Percentiles rank a stretch among this genome's conserved stretches.
These are phyloP conservation scores for Novumbra hubbsi DNA, from an alignment of 2,797 vertebrate genomes.

Conservation along the genomic window DNA sequence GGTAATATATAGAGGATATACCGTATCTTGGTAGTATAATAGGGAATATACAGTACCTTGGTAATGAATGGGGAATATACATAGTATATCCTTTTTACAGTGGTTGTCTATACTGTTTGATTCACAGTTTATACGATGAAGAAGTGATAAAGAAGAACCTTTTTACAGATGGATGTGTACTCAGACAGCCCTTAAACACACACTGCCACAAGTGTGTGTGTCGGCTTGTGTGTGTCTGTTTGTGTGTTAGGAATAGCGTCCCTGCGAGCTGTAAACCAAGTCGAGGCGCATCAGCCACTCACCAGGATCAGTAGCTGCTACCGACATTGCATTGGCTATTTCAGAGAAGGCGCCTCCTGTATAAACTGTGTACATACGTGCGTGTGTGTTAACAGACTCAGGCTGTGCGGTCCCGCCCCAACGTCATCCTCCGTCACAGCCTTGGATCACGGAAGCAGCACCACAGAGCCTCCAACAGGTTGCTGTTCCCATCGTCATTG, in stretches of 20 bases:
- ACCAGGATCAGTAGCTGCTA: too few relatives aligned
- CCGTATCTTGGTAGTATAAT: background rate
- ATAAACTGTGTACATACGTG: too few relatives aligned
- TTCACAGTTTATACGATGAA: background rate
- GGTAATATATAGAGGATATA: background rate
- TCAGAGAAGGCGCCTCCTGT: too few relatives aligned
- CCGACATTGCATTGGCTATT: too few relatives aligned
- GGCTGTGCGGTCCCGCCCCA: background rate
- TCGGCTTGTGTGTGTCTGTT: background rate
- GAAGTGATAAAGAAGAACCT: too few relatives aligned
- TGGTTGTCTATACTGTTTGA: background rate
- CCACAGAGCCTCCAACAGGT: background rate
- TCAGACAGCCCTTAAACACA: background rate
- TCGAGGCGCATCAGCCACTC: too few relatives aligned
- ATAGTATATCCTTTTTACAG: background rate
- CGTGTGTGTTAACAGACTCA: background rate
- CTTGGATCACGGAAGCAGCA: background rate
- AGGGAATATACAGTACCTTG: too few relatives aligned
- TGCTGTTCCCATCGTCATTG: background rate
- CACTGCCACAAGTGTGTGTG: background rate
- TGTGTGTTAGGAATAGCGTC: background rate
- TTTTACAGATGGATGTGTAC: background rate
- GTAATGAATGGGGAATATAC: background rate
- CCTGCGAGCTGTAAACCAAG: too few relatives aligned
- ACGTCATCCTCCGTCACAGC: background rate